Percentiles rank a stretch among this genome's conserved stretches.
Conservation (phyloP, 2,797 vertebrate species). For the Clangula hyemalis region DNA sequence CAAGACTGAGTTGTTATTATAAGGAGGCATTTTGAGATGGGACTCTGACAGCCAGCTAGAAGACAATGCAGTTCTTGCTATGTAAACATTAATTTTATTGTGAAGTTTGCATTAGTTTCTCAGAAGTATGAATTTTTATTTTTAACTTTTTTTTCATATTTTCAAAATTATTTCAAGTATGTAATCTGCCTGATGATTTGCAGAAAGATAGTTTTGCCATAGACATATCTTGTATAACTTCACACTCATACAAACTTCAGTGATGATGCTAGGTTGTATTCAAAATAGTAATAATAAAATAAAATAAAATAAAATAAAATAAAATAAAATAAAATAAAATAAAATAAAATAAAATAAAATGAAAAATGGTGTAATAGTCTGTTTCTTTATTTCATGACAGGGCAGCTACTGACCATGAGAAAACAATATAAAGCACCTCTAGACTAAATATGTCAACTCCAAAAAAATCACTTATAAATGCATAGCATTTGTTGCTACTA, state of each 20-base stretch:
- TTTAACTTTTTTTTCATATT: background rate
- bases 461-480: background rate
- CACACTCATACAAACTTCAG: background rate
- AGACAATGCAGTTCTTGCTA: background rate
- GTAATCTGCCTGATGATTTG: background rate
- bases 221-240: background rate
- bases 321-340: background rate
- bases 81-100: background rate
- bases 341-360: background rate
- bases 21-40: background rate
- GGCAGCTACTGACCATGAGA: background rate
- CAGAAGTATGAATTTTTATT: background rate
- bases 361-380: background rate
- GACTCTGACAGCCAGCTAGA: background rate
- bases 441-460: background rate
- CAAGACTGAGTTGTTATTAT: background rate
- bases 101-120: background rate
- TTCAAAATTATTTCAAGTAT: background rate
- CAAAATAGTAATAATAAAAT: background rate
- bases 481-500: background rate
- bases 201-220: background rate
- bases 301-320: background rate
- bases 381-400: background rate
- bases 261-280: background rate
- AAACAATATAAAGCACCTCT: background rate